These are phyloP conservation scores for Eira barbara DNA, from an alignment of 2,113 vertebrate genomes.

Conservation along the genomic window DNA sequence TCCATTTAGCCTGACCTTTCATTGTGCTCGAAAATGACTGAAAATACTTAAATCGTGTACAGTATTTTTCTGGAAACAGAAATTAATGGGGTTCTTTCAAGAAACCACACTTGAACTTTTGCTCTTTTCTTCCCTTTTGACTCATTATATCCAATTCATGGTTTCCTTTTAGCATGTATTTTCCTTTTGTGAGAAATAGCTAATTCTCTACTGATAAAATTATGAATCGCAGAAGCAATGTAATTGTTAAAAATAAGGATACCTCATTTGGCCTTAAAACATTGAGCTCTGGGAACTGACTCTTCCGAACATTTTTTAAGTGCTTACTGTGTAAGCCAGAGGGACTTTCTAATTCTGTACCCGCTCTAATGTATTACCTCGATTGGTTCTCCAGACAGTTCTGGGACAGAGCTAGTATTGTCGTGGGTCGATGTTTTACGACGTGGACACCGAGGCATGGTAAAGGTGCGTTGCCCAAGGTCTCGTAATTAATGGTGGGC, in stretches of 20 bases:
- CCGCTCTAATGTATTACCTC: background rate
- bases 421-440: background rate
- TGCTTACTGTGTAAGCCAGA: background rate
- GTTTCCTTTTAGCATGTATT: slow-evolving; percentile 59
- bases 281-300: background rate
- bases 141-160: slow-evolving; percentile 56
- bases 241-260: slow-evolving; percentile 8
- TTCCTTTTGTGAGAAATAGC: slow-evolving; percentile 49
- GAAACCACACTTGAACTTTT: slow-evolving; percentile 58
- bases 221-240: slow-evolving; percentile 1
- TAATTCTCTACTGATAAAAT: slow-evolving; percentile 52
- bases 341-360: background rate
- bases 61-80: slow-evolving; percentile 64
- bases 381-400: background rate
- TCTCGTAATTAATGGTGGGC: background rate
- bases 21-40: slow-evolving; percentile 46
- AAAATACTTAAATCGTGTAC: background rate
- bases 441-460: background rate
- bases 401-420: background rate
- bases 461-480: background rate
- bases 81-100: slow-evolving; percentile 61
- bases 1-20: slow-evolving; percentile 62
- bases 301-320: background rate
- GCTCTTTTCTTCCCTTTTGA: slow-evolving; percentile 51
- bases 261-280: background rate